Conservation (phyloP, 2,113 vertebrate genomes). For the Hippocampus abdominalis region DNA sequence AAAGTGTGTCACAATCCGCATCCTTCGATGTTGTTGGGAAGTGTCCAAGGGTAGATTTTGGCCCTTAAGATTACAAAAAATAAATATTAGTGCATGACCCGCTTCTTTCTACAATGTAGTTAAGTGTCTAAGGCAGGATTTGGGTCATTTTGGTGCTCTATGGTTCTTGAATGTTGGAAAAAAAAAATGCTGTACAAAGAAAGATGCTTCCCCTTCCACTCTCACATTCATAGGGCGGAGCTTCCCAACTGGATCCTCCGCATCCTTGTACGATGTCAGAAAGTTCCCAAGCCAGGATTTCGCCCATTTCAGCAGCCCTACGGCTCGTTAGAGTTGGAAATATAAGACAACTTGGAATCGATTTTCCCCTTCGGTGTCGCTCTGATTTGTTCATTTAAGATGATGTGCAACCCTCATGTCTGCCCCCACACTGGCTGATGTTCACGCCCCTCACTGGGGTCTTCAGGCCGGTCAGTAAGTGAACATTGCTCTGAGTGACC, state of each 20-base stretch:
- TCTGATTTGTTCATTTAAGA: slow-evolving; percentile 74
- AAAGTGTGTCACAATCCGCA: too few relatives aligned
- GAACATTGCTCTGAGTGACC: slow-evolving; percentile 55
- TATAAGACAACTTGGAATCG: slow-evolving; percentile 24
- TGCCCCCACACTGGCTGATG: slow-evolving; percentile 35
- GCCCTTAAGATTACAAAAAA: too few relatives aligned
- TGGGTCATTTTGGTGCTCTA: neutral
- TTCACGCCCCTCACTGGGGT: slow-evolving; percentile 58
- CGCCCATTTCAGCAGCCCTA: slow-evolving; percentile 43
- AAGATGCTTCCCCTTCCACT: neutral
- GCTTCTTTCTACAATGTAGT: too few relatives aligned
- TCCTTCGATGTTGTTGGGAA: too few relatives aligned
- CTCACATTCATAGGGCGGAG: neutral
- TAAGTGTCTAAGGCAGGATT: too few relatives aligned
- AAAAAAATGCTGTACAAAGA: neutral
- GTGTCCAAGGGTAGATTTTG: too few relatives aligned
- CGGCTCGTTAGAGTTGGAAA: slow-evolving; percentile 48
- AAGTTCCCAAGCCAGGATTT: neutral
- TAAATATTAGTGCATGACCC: too few relatives aligned
- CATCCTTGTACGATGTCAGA: neutral
- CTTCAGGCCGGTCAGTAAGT: slow-evolving; percentile 58
- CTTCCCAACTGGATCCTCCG: neutral
- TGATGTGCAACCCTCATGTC: slow-evolving; percentile 71
- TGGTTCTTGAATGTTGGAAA: neutral
- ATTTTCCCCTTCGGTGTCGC: slow-evolving; percentile 64